phyloP scores from a whole-genome alignment of 2,797 vertebrate genomes.

The Bradypodion pumilum region DNA sequence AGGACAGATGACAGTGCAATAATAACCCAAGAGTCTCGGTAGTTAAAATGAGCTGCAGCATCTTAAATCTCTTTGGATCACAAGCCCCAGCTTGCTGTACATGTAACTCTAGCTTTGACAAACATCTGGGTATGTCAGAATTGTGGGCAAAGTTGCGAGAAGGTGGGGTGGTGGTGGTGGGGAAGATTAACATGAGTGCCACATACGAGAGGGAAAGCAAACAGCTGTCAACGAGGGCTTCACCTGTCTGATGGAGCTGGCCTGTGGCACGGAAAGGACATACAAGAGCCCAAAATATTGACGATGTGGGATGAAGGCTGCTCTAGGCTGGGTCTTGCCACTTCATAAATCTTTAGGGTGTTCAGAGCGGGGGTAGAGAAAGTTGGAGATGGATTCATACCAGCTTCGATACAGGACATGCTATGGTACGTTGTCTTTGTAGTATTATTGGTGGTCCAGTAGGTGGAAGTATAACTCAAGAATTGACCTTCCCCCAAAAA shows the following conservation, averaged over 20 bases:
- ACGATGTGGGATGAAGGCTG: not conserved
- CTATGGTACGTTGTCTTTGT: not conserved
- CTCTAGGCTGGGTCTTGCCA: not conserved
- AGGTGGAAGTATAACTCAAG: constrained; percentile 5
- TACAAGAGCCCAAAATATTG: not conserved
- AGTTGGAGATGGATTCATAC: not conserved
- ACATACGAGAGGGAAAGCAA: not conserved
- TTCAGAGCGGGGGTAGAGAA: not conserved
- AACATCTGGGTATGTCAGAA: not conserved
- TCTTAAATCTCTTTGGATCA: not conserved
- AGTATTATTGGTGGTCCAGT: not conserved
- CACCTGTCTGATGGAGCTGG: not conserved
- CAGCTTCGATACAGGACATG: not conserved
- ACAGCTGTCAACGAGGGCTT: not conserved
- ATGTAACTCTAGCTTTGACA: constrained; percentile 9
- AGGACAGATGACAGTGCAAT: not conserved
- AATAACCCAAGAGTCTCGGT: not conserved
- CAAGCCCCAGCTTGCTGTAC: not conserved
- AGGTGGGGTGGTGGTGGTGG: not conserved
- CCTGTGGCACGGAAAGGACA: not conserved
- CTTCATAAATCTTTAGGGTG: constrained; percentile 2
- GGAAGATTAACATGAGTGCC: constrained; percentile 2
- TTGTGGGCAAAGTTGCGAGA: not conserved
- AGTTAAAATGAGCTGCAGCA: not conserved
- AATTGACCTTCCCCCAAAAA: not conserved